Evolutionary conservation across 2,113 vertebrate species (phyloP).

Genomic region (Nothoprocta pentlandii): DNA sequence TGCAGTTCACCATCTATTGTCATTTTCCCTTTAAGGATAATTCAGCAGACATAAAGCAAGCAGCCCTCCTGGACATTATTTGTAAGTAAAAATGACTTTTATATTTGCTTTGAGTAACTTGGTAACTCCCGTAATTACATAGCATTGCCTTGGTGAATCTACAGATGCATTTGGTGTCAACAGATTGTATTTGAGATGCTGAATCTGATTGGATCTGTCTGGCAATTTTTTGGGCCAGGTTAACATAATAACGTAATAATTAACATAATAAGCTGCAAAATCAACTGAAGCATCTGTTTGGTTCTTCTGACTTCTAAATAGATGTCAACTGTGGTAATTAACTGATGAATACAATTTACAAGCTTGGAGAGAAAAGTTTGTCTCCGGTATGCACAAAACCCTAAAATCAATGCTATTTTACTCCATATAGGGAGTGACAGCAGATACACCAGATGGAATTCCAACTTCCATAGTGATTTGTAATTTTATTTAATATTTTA

Average conservation of each 20-base stretch:
- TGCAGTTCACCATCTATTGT: neutral
- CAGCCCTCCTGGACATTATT: constrained; percentile 87
- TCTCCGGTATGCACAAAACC: neutral
- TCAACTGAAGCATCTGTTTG: neutral
- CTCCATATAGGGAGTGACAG: neutral
- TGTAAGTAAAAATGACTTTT: constrained; percentile 81
- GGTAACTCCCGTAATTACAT: neutral
- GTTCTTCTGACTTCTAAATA: neutral
- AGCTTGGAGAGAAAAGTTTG: neutral
- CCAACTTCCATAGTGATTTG: neutral
- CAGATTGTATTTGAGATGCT: neutral
- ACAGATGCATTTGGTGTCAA: neutral
- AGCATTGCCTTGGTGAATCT: neutral
- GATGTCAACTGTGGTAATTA: neutral
- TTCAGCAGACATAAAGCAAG: constrained; percentile 75
- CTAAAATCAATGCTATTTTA: neutral
- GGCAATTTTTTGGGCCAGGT: neutral
- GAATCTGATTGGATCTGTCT: neutral
- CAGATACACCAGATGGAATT: neutral
- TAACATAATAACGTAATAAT: too few relatives aligned
- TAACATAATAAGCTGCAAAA: neutral
- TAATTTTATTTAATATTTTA: neutral
- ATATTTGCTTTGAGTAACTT: neutral
- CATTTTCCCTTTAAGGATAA: constrained; percentile 80
- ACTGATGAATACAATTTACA: neutral